phyloP scores from a whole-genome alignment of 2,888 invertebrate species.

The Agrochola lychnidis region DNA sequence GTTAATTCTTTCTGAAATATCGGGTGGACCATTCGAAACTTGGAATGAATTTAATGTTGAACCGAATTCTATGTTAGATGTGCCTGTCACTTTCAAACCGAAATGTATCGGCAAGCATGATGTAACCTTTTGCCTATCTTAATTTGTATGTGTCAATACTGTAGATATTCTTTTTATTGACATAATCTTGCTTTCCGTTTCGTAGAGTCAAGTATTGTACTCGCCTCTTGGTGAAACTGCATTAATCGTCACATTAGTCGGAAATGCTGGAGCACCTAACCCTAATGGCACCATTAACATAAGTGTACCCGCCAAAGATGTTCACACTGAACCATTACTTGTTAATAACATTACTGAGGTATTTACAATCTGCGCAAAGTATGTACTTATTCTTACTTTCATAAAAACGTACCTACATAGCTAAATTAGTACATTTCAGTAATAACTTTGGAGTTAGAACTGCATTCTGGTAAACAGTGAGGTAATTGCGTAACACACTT shows the following conservation, averaged over 20 bases:
- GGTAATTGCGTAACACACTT: not conserved
- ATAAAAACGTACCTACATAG: not conserved
- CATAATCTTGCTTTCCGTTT: constrained; percentile 8
- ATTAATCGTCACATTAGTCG: constrained; percentile 78
- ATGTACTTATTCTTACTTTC: not conserved
- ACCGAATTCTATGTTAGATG: constrained; percentile 82
- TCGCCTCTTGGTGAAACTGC: constrained; percentile 86
- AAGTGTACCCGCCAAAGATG: constrained; percentile 79
- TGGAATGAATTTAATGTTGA: constrained; percentile 82
- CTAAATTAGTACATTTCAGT: not conserved
- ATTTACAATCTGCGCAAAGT: not conserved
- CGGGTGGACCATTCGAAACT: constrained; percentile 84
- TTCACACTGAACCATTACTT: constrained; percentile 76
- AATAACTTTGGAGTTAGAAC: not conserved
- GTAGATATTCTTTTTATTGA: not conserved
- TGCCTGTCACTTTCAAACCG: constrained; percentile 85
- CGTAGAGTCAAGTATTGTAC: constrained; percentile 81
- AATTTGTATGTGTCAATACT: not conserved
- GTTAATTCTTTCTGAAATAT: constrained; percentile 82
- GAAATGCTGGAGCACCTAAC: constrained; percentile 77
- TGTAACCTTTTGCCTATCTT: constrained; percentile 67
- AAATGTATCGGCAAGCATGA: constrained; percentile 83
- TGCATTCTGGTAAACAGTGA: not conserved
- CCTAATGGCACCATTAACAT: constrained; percentile 80
- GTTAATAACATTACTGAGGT: constrained; percentile 87